These are phyloP conservation scores for cat (Felis catus) DNA, from an alignment of 2,113 vertebrate species.

Conservation along the genomic window F.catus_Fca126_mat1.0 CM031422.1:11705001-11705500, in stretches of 20 bases:
- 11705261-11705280: neutral
- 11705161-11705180: neutral
- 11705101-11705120: neutral
- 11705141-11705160: neutral
- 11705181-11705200: neutral
- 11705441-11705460: too few species aligned
- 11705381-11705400: too few species aligned
- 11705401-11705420: too few species aligned
- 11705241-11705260: neutral
- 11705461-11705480: too few species aligned
- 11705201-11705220: neutral
- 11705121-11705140: neutral
- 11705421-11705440: too few species aligned
- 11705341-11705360: too few species aligned
- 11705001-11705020: rapidly evolving
- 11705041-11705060: neutral
- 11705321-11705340: too few species aligned
- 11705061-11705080: neutral
- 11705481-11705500: too few species aligned
- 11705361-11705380: too few species aligned
- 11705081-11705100: neutral
- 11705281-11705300: neutral
- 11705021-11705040: neutral
- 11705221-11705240: neutral
- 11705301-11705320: neutral